Base-by-base conservation (phyloP, 2,113 vertebrate species). In the Strix aluco region DNA sequence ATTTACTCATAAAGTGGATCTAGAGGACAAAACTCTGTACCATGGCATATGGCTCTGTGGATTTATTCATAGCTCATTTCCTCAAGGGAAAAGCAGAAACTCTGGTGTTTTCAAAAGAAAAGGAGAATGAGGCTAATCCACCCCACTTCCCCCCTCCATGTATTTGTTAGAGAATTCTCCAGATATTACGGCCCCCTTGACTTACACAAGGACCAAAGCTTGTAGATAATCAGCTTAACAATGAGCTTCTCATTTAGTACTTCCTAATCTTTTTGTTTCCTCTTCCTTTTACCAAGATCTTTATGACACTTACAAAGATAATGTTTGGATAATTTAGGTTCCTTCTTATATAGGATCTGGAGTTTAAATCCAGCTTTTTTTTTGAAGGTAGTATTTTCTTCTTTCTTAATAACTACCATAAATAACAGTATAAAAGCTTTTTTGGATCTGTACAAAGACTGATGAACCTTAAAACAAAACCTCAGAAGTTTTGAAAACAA, bases 271-370 rank as follows among this genome's bases (percentile, higher is more conserved):
- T 89, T 71, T 74, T 73, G 9, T 55, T 89, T 81, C 30, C 30
- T 65, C 38, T 63, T 82, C 18, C n/a, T 85, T 55, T 82, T 44
- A 7, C 6, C 71, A 32, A 73, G 30, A 30, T 61, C 10, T 44
- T 85, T 67, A 42, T 5, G 4, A 30, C 13, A 42, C 8, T 59
- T 36, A 42, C 5, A 81, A 77, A 79, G 11, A 40, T 9, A 59
- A 47, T 2, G 0, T 65, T 52, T 71, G 13, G 9, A 25, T 44
- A 65, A 65, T 3, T 27, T 58, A 1, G 0, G 1, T 44, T 81
- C 9, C 42, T 90, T 94, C 62, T 80, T 69, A 44, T 3, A 22
- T 13, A 54, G 11, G 69, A 40, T 22, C 15, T 36, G 21, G 4
- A 90, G 5, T 27, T 75, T 17, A 63, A 75, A 66, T 51, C 7